Evolutionary conservation across 2,888 invertebrate species (phyloP).

Genomic region (Leptarthrus brevirostris): DNA sequence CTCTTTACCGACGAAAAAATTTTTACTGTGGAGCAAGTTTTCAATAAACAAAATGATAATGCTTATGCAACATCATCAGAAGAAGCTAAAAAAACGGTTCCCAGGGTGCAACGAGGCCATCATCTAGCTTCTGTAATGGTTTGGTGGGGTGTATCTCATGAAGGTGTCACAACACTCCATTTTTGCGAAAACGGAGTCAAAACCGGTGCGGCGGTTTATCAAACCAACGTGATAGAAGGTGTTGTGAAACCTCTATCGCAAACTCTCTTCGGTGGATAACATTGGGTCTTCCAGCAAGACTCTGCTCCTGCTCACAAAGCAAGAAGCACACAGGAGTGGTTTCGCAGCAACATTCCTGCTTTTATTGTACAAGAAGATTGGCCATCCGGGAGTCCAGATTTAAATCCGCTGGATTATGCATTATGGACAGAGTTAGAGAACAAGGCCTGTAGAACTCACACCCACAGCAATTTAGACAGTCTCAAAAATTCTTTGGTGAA

Average conservation of each 20-base stretch:
- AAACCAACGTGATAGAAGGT: background rate
- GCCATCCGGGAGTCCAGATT: constrained; percentile 47
- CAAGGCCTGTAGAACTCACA: too few relatives aligned
- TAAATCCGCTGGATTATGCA: too few relatives aligned
- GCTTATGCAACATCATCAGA: background rate
- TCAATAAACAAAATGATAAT: background rate
- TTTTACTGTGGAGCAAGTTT: background rate
- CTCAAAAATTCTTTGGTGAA: too few relatives aligned
- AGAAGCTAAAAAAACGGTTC: constrained; percentile 1
- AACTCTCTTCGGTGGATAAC: background rate
- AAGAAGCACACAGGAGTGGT: background rate
- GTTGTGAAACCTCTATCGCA: background rate
- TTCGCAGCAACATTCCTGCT: constrained; percentile 21
- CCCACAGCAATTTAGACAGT: too few relatives aligned
- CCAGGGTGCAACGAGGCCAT: background rate
- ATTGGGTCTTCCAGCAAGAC: constrained; percentile 7
- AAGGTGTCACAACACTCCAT: too few relatives aligned
- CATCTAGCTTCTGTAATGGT: background rate
- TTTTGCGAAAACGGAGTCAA: too few relatives aligned
- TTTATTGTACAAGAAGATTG: constrained; percentile 48
- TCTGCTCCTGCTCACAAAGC: constrained; percentile 12
- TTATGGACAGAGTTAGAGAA: too few relatives aligned
- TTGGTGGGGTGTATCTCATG: background rate
- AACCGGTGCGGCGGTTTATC: background rate
- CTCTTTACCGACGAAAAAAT: constrained; percentile 23